Evolutionary conservation across 2,888 invertebrate genomes (phyloP).

Genomic region (Sphaeridia pumilis): DNA sequence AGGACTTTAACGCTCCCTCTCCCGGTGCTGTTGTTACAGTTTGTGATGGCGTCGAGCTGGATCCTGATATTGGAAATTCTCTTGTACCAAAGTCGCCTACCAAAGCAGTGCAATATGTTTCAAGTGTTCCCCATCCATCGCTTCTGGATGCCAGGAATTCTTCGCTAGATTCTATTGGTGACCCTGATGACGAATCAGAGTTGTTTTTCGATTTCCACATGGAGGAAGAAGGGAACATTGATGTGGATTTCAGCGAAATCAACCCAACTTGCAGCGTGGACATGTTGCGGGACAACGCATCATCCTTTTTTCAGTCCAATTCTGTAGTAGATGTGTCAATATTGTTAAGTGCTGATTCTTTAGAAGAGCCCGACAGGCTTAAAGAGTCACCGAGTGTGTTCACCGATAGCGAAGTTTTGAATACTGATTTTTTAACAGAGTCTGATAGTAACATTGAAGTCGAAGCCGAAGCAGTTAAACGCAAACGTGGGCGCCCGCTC

Average conservation of each 20-base stretch:
- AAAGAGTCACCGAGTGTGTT: not conserved
- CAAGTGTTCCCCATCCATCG: slow-evolving; percentile 2
- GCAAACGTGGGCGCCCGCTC: not conserved
- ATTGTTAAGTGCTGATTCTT: not conserved
- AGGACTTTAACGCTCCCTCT: slow-evolving; percentile 10
- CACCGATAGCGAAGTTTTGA: not conserved
- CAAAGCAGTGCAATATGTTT: slow-evolving; percentile 2
- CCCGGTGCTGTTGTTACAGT: slow-evolving; percentile 14
- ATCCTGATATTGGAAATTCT: slow-evolving; percentile 1
- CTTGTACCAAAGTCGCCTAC: slow-evolving; percentile 1
- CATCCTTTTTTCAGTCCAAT: not conserved
- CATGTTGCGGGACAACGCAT: not conserved
- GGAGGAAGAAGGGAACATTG: slow-evolving; percentile 16
- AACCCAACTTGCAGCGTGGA: not conserved
- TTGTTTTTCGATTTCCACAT: slow-evolving; percentile 17
- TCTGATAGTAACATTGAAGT: not conserved
- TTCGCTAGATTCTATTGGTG: slow-evolving; percentile 15
- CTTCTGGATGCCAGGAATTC: slow-evolving; percentile 8
- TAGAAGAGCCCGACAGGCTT: not conserved
- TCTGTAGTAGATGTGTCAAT: not conserved
- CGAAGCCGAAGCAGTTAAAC: not conserved
- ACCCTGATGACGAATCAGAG: slow-evolving; percentile 10
- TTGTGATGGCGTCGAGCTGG: slow-evolving; percentile 13
- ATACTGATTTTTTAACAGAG: too few relatives aligned
- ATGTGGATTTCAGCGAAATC: slow-evolving; percentile 17